Evolutionary conservation across 2,113 vertebrate species (phyloP).

Genomic region (Prionailurus viverrinus): DNA sequence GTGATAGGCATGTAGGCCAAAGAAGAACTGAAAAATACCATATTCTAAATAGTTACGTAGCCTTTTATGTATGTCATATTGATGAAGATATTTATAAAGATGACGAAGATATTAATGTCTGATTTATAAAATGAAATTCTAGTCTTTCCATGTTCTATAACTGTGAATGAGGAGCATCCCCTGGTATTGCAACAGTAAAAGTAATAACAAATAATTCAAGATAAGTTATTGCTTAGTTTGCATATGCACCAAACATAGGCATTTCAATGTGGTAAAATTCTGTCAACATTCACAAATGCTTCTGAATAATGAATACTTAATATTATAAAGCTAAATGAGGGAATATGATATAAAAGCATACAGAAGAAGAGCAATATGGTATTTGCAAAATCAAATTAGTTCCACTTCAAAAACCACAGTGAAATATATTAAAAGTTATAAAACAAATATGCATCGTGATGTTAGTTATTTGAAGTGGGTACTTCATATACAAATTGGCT

Average conservation of each 20-base stretch:
- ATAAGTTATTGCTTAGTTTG: neutral
- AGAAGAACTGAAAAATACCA: neutral
- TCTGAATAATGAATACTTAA: neutral
- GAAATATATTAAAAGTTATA: neutral
- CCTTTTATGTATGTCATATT: neutral
- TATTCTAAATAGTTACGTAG: neutral
- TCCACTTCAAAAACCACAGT: neutral
- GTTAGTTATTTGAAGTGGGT: neutral
- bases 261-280: neutral
- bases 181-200: neutral
- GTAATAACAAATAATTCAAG: neutral
- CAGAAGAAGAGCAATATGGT: neutral
- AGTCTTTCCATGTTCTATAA: neutral
- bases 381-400: conserved; percentile 33
- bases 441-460: neutral
- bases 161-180: neutral
- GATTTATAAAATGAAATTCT: neutral
- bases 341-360: conserved; percentile 29
- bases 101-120: neutral
- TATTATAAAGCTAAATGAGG: neutral
- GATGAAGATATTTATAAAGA: neutral
- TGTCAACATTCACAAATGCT: neutral
- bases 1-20: neutral
- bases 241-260: neutral
- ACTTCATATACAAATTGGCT: neutral